These are phyloP conservation scores for Osmerus eperlanus DNA, from an alignment of 2,113 vertebrate species.

Conservation along the genomic window DNA sequence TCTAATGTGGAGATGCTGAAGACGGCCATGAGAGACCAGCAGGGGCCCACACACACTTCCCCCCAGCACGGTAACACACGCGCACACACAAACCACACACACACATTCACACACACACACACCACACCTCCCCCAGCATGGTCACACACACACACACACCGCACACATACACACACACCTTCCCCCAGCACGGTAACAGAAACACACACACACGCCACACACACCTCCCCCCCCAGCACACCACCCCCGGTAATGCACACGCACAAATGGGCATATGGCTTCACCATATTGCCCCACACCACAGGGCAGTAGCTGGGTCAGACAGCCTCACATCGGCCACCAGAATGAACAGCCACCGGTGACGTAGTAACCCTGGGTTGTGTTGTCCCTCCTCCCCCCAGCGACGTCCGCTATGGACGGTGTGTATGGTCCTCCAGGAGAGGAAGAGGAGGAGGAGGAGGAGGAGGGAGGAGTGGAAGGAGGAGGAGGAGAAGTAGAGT, in stretches of 20 bases:
- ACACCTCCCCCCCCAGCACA: not conserved
- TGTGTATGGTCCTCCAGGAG: conserved; percentile 64
- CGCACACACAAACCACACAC: conserved; percentile 58
- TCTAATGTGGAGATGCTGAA: conserved; percentile 91
- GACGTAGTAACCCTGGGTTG: conserved; percentile 55
- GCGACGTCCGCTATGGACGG: conserved; percentile 69
- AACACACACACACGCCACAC: conserved; percentile 45
- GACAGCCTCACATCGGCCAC: not conserved
- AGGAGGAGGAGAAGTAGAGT: conserved; percentile 53
- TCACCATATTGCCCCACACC: no score
- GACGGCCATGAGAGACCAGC: conserved; percentile 80
- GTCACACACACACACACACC: not conserved
- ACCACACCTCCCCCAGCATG: not conserved
- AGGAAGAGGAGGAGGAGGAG: conserved; percentile 40
- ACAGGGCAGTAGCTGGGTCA: no score
- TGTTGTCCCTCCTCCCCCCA: conserved; percentile 52
- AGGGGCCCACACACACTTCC: conserved; percentile 73
- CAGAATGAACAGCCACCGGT: not conserved
- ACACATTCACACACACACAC: conserved; percentile 10
- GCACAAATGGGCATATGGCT: not conserved
- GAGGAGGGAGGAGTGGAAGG: conserved; percentile 46
- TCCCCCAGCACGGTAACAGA: not conserved
- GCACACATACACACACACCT: not conserved
- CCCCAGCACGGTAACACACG: conserved; percentile 74
- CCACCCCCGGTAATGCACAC: not conserved